These are phyloP conservation scores for Halcyon badia DNA, from an alignment of 2,797 vertebrate genomes.

Conservation along the genomic window DNA sequence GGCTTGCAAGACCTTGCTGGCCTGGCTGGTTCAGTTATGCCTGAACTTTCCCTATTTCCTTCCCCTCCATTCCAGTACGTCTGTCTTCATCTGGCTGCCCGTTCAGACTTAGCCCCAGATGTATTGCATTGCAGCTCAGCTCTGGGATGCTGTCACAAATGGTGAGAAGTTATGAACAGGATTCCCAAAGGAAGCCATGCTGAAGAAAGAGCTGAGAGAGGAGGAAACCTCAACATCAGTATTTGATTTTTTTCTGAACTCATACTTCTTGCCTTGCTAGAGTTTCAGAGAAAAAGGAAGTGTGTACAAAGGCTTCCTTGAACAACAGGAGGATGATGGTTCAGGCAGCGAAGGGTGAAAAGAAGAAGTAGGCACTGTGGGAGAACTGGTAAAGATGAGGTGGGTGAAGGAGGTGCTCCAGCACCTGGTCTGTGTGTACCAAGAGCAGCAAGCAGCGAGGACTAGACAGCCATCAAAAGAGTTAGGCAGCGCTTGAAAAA, in stretches of 20 bases:
- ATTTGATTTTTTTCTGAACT: neutral
- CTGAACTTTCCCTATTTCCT: constrained; percentile 32
- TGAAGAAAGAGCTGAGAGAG: neutral
- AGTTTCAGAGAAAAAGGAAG: constrained; percentile 62
- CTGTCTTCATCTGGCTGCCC: neutral
- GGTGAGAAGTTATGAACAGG: neutral
- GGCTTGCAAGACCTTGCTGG: constrained; percentile 34
- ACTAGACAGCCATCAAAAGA: neutral
- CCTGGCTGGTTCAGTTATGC: neutral
- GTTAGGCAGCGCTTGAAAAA: neutral
- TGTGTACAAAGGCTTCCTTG: constrained; percentile 34
- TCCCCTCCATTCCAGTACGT: neutral
- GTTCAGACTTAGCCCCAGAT: constrained; percentile 8
- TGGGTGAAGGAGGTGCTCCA: neutral
- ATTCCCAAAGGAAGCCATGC: neutral
- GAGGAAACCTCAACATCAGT: neutral
- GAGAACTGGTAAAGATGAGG: constrained; percentile 18
- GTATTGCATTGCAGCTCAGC: neutral
- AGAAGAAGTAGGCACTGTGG: constrained; percentile 55
- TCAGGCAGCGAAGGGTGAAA: constrained; percentile 44
- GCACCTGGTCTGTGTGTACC: neutral
- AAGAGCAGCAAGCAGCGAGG: neutral
- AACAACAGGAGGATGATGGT: constrained; percentile 24
- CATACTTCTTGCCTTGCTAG: neutral
- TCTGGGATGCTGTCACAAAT: constrained; percentile 10